A percentile compares a stretch with the other conserved stretches of the same genome.
Conservation (phyloP, 2,888 invertebrate genomes). For the Tenodera sinensis region DNA sequence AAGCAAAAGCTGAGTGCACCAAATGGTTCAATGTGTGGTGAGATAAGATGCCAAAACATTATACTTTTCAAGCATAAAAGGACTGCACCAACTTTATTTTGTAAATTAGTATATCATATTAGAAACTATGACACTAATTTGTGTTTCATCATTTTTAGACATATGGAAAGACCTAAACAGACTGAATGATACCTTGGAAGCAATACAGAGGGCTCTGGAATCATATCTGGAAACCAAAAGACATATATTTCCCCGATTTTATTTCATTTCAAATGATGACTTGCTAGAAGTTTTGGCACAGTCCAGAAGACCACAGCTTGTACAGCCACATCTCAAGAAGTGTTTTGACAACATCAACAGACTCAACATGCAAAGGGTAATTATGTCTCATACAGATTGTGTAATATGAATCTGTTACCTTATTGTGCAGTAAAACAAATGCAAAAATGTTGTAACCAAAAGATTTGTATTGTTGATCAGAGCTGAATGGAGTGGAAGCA, state of each 20-base stretch:
- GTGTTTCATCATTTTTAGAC: conserved; percentile 36
- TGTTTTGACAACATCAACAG: conserved; percentile 81
- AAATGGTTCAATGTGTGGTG: too few species aligned
- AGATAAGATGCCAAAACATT: too few species aligned
- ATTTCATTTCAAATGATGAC: conserved; percentile 80
- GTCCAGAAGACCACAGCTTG: conserved; percentile 74
- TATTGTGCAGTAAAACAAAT: too few species aligned
- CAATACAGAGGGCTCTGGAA: conserved; percentile 78
- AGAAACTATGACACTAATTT: not conserved
- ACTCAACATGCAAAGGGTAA: conserved; percentile 64
- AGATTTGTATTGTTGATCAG: too few species aligned
- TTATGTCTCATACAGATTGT: conserved; percentile 25
- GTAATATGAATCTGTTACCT: too few species aligned
- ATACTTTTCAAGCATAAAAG: too few species aligned
- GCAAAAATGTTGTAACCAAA: too few species aligned
- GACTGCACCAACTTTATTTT: too few species aligned
- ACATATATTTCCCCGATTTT: conserved; percentile 80
- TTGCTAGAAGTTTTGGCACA: conserved; percentile 82
- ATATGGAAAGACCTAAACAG: conserved; percentile 64
- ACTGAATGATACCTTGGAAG: conserved; percentile 73
- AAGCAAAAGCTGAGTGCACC: too few species aligned
- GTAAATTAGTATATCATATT: not conserved
- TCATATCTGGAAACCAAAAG: conserved; percentile 84
- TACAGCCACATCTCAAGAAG: conserved; percentile 84
- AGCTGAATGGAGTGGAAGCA: too few species aligned